A percentile compares a stretch with the other conserved stretches of the same genome.
Evolutionary conservation across 2,797 vertebrate genomes (phyloP).

Genomic region (Pempheris klunzingeri): DNA sequence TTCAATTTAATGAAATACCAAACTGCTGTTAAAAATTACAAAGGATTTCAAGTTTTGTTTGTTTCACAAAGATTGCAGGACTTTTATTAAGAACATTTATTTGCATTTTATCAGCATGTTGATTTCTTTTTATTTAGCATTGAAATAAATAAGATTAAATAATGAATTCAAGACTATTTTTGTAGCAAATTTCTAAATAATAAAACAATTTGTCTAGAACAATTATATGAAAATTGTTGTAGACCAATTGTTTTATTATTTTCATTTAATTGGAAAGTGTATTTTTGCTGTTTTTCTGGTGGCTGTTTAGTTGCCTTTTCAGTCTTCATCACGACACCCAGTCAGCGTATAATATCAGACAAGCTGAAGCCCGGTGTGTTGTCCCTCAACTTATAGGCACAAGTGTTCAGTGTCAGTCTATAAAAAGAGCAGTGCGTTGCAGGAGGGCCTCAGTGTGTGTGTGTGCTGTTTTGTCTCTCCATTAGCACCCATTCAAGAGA

Average conservation of each 20-base stretch:
- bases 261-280: neutral
- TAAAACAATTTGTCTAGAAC: too few species aligned
- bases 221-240: too few species aligned
- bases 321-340: neutral
- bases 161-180: neutral
- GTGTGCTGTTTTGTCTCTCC: constrained; percentile 78
- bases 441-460: constrained; percentile 65
- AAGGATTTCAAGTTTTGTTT: neutral
- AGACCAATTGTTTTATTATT: neutral
- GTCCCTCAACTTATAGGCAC: constrained; percentile 31
- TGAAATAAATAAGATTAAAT: neutral
- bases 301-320: neutral
- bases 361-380: constrained; percentile 5
- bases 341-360: neutral
- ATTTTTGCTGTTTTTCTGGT: neutral
- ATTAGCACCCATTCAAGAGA: constrained; percentile 83
- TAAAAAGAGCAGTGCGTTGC: constrained; percentile 73
- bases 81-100: too few species aligned
- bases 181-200: too few species aligned
- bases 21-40: neutral
- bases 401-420: constrained; percentile 40
- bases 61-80: constrained; percentile 1
- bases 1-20: constrained; percentile 15
- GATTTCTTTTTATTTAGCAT: neutral
- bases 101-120: neutral